These are phyloP conservation scores for Rhombomys opimus DNA, from an alignment of 2,113 vertebrate species.

Conservation along the genomic window DNA sequence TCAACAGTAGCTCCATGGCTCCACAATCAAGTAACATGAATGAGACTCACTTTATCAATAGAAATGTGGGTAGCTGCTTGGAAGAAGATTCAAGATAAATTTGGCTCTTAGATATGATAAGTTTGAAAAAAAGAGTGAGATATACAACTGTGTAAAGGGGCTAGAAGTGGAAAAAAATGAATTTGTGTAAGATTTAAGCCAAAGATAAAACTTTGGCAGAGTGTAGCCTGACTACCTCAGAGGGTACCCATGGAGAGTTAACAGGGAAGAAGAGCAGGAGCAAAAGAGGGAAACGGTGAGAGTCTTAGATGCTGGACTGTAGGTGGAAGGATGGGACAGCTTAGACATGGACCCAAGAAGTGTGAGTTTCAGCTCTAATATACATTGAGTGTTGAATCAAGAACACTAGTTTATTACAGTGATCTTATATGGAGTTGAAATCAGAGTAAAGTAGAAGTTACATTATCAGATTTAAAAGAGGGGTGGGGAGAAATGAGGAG, in stretches of 20 bases:
- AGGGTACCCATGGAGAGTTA: neutral
- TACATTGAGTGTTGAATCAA: neutral
- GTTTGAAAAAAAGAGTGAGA: neutral
- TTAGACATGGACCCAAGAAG: rapidly evolving
- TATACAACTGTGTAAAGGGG: neutral
- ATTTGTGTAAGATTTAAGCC: neutral
- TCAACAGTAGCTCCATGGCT: neutral
- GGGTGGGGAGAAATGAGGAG: neutral
- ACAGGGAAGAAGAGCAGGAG: neutral
- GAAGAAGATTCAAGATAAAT: neutral
- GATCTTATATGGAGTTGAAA: neutral
- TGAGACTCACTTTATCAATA: neutral
- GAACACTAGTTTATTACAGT: neutral
- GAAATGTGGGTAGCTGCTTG: neutral
- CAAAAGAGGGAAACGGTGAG: rapidly evolving
- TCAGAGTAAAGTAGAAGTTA: neutral
- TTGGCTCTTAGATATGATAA: neutral
- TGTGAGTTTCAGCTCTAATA: neutral
- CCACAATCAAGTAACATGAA: neutral
- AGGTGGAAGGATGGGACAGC: rapidly evolving
- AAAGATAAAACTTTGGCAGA: neutral
- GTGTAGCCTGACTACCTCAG: neutral
- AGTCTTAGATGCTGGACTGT: neutral
- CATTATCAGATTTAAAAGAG: neutral
- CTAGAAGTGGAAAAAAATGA: neutral